Conservation (phyloP, 53 echinoderm and acorn worm genomes). For the Temnopleurus reevesii region DNA sequence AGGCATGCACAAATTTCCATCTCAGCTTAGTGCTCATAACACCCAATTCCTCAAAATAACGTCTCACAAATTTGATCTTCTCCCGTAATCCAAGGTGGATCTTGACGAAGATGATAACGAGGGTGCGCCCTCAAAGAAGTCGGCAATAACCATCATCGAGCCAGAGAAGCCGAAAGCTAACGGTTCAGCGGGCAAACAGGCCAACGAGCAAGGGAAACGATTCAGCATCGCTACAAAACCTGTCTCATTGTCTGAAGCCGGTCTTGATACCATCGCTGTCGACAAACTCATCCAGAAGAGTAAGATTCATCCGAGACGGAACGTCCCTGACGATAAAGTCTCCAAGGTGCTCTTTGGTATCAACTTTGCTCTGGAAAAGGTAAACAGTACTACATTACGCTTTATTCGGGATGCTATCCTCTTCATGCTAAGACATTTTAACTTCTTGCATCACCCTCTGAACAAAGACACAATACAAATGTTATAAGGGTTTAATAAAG, state of each 20-base stretch:
- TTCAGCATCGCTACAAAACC: slow-evolving; percentile 50
- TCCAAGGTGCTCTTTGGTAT: slow-evolving; percentile 79
- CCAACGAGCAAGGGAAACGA: slow-evolving; percentile 21
- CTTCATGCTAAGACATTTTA: no score
- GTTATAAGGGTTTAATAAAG: no score
- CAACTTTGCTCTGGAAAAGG: slow-evolving; percentile 87
- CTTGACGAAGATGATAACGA: slow-evolving; percentile 58
- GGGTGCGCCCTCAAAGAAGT: slow-evolving; percentile 1
- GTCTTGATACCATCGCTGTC: slow-evolving; percentile 61
- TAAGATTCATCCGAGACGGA: slow-evolving; percentile 46
- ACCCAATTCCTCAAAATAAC: no score
- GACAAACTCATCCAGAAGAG: slow-evolving; percentile 61
- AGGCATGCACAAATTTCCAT: no score
- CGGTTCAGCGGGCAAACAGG: not conserved
- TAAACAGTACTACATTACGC: not conserved
- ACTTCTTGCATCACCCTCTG: no score
- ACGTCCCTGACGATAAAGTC: slow-evolving; percentile 60
- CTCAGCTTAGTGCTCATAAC: no score
- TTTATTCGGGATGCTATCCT: no score
- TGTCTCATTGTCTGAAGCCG: slow-evolving; percentile 18
- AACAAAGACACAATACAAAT: no score
- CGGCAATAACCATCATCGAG: slow-evolving; percentile 54
- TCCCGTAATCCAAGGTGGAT: slow-evolving; percentile 42
- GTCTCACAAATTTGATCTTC: not conserved
- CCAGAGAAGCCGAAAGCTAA: not conserved